Evolutionary conservation across 2,113 vertebrate genomes (phyloP).

Genomic region (Callocephalon fimbriatum): DNA sequence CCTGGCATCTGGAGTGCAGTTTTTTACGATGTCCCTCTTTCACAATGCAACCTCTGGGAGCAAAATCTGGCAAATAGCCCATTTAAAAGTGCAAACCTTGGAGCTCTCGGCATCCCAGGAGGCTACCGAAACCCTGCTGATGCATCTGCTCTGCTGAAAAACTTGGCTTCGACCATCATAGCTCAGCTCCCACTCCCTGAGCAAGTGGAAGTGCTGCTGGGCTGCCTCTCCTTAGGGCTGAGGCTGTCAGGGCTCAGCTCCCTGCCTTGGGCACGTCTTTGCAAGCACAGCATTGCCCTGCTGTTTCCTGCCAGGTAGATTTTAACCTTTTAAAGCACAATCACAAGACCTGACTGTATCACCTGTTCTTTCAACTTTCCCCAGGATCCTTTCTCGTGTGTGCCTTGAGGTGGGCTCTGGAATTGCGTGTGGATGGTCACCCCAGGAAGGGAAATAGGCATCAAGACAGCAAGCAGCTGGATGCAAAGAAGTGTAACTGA

Average conservation of each 20-base stretch:
- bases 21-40: accelerated
- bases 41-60: background rate
- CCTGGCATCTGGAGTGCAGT: accelerated
- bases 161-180: background rate
- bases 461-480: background rate
- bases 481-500: background rate
- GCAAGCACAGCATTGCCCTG: background rate
- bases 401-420: background rate
- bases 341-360: accelerated
- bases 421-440: accelerated
- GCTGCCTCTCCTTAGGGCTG: background rate
- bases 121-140: background rate
- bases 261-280: accelerated
- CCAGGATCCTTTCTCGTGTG: background rate
- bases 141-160: background rate
- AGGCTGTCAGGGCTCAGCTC: background rate
- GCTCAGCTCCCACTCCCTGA: background rate
- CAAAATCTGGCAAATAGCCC: background rate
- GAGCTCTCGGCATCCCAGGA: accelerated
- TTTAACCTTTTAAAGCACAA: background rate
- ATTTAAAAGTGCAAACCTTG: background rate
- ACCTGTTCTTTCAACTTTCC: background rate
- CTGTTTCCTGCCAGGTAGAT: background rate
- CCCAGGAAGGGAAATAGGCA: background rate
- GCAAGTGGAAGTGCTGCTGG: background rate